A percentile compares a stretch with the other conserved stretches of the same genome.
Evolutionary conservation across 2,888 invertebrate species (phyloP).

Genomic region (Himalopsyche tibetana): DNA sequence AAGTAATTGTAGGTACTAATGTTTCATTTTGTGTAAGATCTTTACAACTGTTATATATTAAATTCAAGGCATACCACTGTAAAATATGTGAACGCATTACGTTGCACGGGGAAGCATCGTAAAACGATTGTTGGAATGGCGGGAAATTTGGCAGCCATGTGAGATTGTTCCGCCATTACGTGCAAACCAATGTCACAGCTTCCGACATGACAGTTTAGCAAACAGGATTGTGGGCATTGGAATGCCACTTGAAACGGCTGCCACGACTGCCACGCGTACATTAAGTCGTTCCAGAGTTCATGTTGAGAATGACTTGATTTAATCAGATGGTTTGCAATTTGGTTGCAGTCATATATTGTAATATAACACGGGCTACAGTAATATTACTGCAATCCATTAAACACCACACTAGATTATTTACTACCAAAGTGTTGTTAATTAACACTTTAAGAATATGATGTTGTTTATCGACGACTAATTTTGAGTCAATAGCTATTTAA

Average conservation of each 20-base stretch:
- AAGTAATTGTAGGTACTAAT: too few species aligned
- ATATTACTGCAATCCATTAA: too few species aligned
- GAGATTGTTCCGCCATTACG: conserved; percentile 14
- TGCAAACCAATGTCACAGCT: conserved; percentile 24
- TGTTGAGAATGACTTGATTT: background rate
- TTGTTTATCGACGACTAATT: too few species aligned
- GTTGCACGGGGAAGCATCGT: conserved; percentile 12
- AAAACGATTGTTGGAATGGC: conserved; percentile 16
- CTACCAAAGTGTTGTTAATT: too few species aligned
- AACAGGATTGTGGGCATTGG: conserved; percentile 1
- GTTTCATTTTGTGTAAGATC: too few species aligned
- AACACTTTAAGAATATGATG: too few species aligned
- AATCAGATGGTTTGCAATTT: background rate
- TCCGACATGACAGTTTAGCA: conserved; percentile 15
- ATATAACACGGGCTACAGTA: too few species aligned
- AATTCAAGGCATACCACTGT: background rate
- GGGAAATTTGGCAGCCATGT: conserved; percentile 21
- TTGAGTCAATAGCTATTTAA: too few species aligned
- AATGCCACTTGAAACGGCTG: conserved; percentile 9
- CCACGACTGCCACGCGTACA: background rate
- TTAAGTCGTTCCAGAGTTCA: background rate
- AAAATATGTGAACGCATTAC: background rate
- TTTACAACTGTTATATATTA: too few species aligned
- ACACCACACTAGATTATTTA: too few species aligned
- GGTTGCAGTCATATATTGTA: too few species aligned